Conservation (phyloP, 2,113 vertebrate species). For the Rhagologus leucostigma region DNA sequence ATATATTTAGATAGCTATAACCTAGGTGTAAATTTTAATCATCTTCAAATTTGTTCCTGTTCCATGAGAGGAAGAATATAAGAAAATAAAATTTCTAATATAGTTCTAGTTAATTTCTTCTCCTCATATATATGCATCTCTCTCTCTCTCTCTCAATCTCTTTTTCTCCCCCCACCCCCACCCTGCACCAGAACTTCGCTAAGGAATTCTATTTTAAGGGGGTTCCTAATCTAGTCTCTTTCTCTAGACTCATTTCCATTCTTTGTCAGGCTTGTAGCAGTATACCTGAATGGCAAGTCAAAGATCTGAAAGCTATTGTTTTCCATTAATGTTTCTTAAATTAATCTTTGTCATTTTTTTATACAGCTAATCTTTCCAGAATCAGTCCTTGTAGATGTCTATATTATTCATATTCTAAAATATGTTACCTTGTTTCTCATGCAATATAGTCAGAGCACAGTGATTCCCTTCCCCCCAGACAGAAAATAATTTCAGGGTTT, state of each 20-base stretch:
- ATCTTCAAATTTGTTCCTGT: neutral
- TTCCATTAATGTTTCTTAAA: neutral
- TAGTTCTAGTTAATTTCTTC: neutral
- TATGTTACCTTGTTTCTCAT: neutral
- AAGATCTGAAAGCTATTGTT: neutral
- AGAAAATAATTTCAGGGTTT: neutral
- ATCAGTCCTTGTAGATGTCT: neutral
- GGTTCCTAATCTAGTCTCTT: neutral
- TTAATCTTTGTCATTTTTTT: neutral
- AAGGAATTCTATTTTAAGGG: neutral
- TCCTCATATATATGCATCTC: neutral
- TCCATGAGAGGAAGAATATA: neutral
- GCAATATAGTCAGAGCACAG: neutral
- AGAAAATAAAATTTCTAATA: neutral
- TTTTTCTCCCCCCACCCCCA: neutral
- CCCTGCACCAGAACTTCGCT: accelerated
- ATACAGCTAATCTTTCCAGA: neutral
- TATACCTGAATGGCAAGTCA: neutral
- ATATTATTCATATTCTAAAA: conserved; percentile 13
- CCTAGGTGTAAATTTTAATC: neutral
- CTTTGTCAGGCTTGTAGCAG: neutral
- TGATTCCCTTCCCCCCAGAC: accelerated
- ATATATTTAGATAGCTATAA: neutral
- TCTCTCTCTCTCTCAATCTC: neutral
- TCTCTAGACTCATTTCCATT: neutral